Conservation (phyloP, 1,140 invertebrate species). For the Schlechtendalia chinensis region DNA sequence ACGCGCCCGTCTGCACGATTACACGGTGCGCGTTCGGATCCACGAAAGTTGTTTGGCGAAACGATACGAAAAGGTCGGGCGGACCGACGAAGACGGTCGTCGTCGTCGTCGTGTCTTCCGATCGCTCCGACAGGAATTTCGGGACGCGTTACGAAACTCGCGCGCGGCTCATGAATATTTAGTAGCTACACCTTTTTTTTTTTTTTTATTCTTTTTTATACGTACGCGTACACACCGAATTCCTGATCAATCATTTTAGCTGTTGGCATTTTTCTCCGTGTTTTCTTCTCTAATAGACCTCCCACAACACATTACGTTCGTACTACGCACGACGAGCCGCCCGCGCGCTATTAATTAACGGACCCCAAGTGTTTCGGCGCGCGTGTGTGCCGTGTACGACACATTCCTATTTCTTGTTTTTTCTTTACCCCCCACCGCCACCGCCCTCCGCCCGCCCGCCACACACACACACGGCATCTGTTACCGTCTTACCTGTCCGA, state of each 20-base stretch:
- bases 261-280: slow-evolving; percentile 48
- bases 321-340: neutral
- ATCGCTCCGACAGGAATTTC: slow-evolving; percentile 37
- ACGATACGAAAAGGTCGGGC: slow-evolving; percentile 28
- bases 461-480: no score
- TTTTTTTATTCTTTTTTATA: neutral
- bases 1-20: slow-evolving; percentile 42
- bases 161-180: slow-evolving; percentile 48
- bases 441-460: no score
- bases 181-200: slow-evolving; percentile 36
- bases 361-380: slow-evolving; percentile 28
- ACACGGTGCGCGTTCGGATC: slow-evolving; percentile 14
- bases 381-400: neutral
- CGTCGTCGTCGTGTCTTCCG: slow-evolving; percentile 26
- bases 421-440: no score
- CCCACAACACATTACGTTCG: slow-evolving; percentile 30
- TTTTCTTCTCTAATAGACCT: slow-evolving; percentile 39
- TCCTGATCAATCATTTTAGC: slow-evolving; percentile 50
- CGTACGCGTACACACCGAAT: neutral
- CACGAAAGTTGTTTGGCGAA: slow-evolving; percentile 35
- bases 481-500: neutral
- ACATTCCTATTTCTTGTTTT: slow-evolving; percentile 24
- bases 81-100: neutral
- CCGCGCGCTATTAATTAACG: slow-evolving; percentile 48
- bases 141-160: neutral